Evolutionary conservation across 2,797 vertebrate genomes (phyloP).

Genomic region (Dallia pectoralis): DNA sequence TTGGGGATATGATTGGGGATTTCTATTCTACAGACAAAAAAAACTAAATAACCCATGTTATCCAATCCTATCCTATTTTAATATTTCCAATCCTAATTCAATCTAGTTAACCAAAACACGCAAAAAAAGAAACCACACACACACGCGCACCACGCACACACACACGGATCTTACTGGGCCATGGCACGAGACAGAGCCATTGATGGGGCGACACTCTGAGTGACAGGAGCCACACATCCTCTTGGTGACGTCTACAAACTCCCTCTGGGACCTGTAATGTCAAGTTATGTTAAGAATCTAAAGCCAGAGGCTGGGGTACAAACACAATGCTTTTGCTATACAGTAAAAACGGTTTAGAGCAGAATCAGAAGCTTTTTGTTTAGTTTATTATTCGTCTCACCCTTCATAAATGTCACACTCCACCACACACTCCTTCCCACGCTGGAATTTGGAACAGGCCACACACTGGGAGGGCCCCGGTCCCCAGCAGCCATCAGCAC

Average conservation of each 20-base stretch:
- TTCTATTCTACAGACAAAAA: too few relatives aligned
- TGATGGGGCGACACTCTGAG: conserved; percentile 85
- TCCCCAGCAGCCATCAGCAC: conserved; percentile 89
- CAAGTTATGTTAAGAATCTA: too few relatives aligned
- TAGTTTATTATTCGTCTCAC: conserved; percentile 71
- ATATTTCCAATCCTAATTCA: too few relatives aligned
- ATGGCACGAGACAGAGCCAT: conserved; percentile 83
- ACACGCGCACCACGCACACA: neutral
- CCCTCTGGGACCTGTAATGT: conserved; percentile 78
- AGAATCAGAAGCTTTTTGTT: too few relatives aligned
- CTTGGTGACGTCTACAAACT: conserved; percentile 75
- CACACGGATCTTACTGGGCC: conserved; percentile 78
- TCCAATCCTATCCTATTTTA: too few relatives aligned
- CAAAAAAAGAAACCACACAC: neutral
- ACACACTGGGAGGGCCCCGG: conserved; percentile 86
- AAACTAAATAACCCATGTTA: too few relatives aligned
- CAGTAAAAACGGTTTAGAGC: too few relatives aligned
- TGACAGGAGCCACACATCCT: conserved; percentile 82
- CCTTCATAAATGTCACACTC: conserved; percentile 85
- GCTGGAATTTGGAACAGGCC: conserved; percentile 80
- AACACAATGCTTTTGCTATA: neutral
- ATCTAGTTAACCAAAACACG: neutral
- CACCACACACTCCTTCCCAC: conserved; percentile 87
- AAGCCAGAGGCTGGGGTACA: too few relatives aligned
- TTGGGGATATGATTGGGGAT: too few relatives aligned